phyloP scores from a whole-genome alignment of 64 coral and sea anemone genomes.

The Pachyseris speciosa region DNA sequence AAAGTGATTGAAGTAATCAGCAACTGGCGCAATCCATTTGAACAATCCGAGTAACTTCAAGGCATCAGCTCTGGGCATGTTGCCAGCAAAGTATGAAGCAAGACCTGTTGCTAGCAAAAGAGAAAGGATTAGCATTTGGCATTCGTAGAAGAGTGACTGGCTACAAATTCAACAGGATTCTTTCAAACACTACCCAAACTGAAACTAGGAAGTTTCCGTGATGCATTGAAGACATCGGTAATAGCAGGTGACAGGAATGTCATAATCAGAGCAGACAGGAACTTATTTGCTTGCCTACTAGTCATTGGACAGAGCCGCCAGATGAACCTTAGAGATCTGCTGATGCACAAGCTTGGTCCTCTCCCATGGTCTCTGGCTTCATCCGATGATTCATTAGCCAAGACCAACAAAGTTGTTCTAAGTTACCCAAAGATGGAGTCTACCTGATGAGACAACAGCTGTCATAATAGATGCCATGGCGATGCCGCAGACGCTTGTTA shows the following conservation, averaged over 20 bases:
- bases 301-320: constrained; percentile 55
- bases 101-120: constrained; percentile 29
- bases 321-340: constrained; percentile 47
- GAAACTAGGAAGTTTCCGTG: constrained; percentile 45
- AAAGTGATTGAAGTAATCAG: background rate
- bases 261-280: constrained; percentile 36
- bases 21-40: constrained; percentile 46
- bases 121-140: constrained; percentile 41
- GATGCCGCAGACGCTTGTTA: constrained; percentile 20
- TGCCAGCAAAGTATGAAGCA: constrained; percentile 20
- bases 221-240: constrained; percentile 23
- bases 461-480: constrained; percentile 55
- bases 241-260: constrained; percentile 10
- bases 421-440: constrained; percentile 26
- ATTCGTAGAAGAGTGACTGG: constrained; percentile 33
- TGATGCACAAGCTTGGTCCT: constrained; percentile 54
- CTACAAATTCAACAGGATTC: background rate
- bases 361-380: constrained; percentile 65
- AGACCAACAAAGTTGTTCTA: constrained; percentile 42
- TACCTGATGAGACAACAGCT: background rate
- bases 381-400: constrained; percentile 53
- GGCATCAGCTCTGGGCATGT: constrained; percentile 62
- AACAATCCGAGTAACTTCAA: constrained; percentile 28
- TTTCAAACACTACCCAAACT: constrained; percentile 38
- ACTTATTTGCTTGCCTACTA: constrained; percentile 59